Conservation (phyloP, 2,113 vertebrate genomes). For the Amphiprion percula region DNA sequence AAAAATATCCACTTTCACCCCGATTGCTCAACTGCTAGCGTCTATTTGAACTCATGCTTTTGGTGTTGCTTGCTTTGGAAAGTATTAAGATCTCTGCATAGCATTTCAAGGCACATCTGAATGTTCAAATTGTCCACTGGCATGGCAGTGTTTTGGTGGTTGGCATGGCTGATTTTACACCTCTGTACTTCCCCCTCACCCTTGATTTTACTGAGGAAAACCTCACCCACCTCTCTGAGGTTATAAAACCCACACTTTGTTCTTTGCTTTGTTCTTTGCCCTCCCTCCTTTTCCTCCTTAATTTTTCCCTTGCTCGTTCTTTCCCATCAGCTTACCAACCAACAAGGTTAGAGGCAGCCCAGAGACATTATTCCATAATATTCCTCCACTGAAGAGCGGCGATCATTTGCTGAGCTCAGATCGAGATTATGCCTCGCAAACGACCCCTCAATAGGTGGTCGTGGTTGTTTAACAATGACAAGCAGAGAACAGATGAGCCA, state of each 20-base stretch:
- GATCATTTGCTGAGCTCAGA: conserved; percentile 31
- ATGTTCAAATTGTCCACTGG: conserved; percentile 8
- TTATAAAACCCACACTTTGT: conserved; percentile 2
- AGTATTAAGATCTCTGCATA: neutral
- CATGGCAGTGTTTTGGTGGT: conserved; percentile 37
- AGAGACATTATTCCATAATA: conserved; percentile 5
- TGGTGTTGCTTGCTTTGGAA: conserved; percentile 12
- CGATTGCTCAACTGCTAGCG: neutral
- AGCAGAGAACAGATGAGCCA: conserved; percentile 19
- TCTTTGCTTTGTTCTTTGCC: conserved; percentile 17
- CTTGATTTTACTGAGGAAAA: neutral
- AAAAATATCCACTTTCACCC: neutral
- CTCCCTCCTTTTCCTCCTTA: neutral
- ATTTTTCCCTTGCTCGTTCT: conserved; percentile 3
- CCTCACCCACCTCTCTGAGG: neutral
- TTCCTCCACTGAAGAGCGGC: conserved; percentile 8
- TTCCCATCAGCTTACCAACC: conserved; percentile 32
- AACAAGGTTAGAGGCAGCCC: conserved; percentile 24
- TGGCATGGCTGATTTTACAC: conserved; percentile 44
- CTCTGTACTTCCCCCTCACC: neutral
- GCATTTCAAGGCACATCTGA: conserved; percentile 1
- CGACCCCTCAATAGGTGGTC: neutral
- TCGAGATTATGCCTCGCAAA: conserved; percentile 1
- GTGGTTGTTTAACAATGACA: conserved; percentile 9
- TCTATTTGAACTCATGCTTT: conserved; percentile 9